Evolutionary conservation across 2,113 vertebrate genomes (phyloP), one percentile per base, ranked within the genome.

Genomic region (Rhinogobius similis): DNA sequence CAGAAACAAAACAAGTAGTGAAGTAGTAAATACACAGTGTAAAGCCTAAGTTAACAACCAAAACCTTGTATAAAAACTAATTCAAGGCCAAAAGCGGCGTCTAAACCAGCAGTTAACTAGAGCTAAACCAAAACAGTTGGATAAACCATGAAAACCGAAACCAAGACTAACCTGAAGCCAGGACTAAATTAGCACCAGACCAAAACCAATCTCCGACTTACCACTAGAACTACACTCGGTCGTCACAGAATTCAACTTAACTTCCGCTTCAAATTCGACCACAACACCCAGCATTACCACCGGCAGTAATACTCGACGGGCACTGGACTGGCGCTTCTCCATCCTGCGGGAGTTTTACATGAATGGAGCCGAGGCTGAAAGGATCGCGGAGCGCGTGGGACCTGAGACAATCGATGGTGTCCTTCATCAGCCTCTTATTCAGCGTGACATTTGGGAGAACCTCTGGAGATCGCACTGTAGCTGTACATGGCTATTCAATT

Each of bases 401-500:
- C 56, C 23, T 68, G 10, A 77, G 75, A 13, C 1, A n/a, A 87
- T 81, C 75, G 73, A 86, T 82, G 55, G 36, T 1, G 21, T 68
- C 68, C 79, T 68, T 70, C 65, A 61, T 77, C 81, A 26, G 62
- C 68, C 68, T 76, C 75, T 78, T 75, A 72, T 74, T 76, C 80
- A 65, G 62, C 53, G 38, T 75, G 82, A 78, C 83, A 82, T 83
- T 75, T 81, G 76, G 56, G 78, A 76, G 72, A 74, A 69, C 50
- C 82, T 80, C 84, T 44, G 0, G 82, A 78, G 81, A 69, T 6
- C 16, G 29, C n/a, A 63, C 64, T 63, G 67, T 62, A 76, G 78
- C 50, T 62, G 46, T 74, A 82, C 79, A 82, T 67, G 77, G 56
- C 66, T 72, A 72, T 86, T 81, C 85, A 65, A 84, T 85, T 81